Evolutionary conservation across 2,888 invertebrate genomes (phyloP).

Genomic region (Heliconius aoede): DNA sequence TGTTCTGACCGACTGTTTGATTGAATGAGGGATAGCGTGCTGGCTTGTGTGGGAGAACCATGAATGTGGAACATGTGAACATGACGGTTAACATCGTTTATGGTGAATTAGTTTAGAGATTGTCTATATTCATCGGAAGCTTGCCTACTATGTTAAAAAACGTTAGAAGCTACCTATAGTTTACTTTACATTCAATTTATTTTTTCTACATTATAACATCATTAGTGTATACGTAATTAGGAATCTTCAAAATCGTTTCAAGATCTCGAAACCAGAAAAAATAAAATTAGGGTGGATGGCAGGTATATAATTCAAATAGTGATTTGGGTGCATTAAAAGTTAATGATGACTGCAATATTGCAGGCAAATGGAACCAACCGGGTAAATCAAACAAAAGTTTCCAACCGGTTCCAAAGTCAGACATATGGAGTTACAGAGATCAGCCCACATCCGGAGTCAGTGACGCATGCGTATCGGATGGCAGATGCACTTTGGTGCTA

Average conservation of each 20-base stretch:
- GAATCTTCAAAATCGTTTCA: neutral
- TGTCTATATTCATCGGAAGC: conserved; percentile 7
- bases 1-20: conserved; percentile 67
- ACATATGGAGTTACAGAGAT: conserved; percentile 60
- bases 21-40: conserved; percentile 60
- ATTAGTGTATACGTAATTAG: neutral
- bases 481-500: conserved; percentile 46
- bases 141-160: neutral
- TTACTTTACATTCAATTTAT: neutral
- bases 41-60: conserved; percentile 67
- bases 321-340: conserved; percentile 35
- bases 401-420: conserved; percentile 62
- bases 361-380: conserved; percentile 66
- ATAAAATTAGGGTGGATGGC: conserved; percentile 2
- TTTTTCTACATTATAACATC: conserved; percentile 6
- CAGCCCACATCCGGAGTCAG: conserved; percentile 70
- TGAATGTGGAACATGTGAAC: conserved; percentile 77
- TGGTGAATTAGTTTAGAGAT: conserved; percentile 32
- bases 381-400: conserved; percentile 69
- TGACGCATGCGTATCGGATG: conserved; percentile 64
- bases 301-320: conserved; percentile 27
- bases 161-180: neutral
- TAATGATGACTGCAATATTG: conserved; percentile 63
- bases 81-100: conserved; percentile 36
- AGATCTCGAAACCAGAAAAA: conserved; percentile 3